Evolutionary conservation across 2,113 vertebrate species (phyloP).

Genomic region (Fulica atra): DNA sequence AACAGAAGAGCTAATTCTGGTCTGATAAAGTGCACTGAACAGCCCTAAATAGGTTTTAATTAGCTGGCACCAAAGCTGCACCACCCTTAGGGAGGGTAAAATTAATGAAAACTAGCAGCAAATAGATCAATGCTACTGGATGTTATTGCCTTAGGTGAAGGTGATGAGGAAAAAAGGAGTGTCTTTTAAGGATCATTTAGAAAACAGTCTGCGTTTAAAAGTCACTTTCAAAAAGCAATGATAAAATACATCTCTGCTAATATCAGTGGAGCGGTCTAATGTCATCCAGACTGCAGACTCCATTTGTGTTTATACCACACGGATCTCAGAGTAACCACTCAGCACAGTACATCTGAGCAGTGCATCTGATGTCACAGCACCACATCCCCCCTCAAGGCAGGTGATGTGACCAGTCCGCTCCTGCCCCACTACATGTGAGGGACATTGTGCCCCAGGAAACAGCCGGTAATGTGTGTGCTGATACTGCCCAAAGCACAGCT

Average conservation of each 20-base stretch:
- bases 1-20: constrained; percentile 67
- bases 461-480: background rate
- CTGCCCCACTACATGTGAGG: background rate
- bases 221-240: constrained; percentile 46
- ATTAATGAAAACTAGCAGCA: constrained; percentile 74
- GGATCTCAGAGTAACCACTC: background rate
- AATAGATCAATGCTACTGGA: constrained; percentile 65
- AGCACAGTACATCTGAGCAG: fast-evolving
- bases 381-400: fast-evolving
- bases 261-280: background rate
- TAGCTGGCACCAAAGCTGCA: constrained; percentile 73
- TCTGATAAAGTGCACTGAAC: constrained; percentile 72
- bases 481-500: background rate
- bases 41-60: constrained; percentile 78
- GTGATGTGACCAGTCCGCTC: fast-evolving
- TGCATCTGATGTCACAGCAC: background rate
- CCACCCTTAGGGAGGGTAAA: constrained; percentile 74
- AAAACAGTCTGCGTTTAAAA: constrained; percentile 33
- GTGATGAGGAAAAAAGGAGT: constrained; percentile 40
- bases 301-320: background rate
- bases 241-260: background rate
- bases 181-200: constrained; percentile 52
- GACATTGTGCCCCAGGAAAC: background rate
- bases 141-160: constrained; percentile 59
- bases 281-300: background rate